A percentile compares a stretch with the other conserved stretches of the same genome.
Evolutionary conservation across 2,113 vertebrate genomes (phyloP).

Genomic region (Hippoglossus stenolepis): DNA sequence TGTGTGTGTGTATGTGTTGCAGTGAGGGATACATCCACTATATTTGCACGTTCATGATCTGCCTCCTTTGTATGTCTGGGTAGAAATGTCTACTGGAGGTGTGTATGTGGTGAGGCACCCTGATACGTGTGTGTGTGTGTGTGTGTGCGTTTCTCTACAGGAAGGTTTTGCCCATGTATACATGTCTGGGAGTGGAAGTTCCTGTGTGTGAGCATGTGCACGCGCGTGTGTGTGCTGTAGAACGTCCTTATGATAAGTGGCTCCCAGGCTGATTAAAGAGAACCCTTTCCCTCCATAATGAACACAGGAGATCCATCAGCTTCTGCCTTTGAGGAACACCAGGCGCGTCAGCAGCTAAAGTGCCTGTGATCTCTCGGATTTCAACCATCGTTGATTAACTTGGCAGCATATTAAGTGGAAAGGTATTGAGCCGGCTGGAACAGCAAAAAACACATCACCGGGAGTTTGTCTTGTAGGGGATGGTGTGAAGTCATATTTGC

Average conservation of each 20-base stretch:
- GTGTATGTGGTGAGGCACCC: slow-evolving; percentile 6
- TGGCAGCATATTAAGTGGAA: slow-evolving; percentile 79
- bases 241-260: slow-evolving; percentile 78
- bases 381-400: slow-evolving; percentile 80
- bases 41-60: no score
- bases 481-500: slow-evolving; percentile 60
- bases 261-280: slow-evolving; percentile 80
- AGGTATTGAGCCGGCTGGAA: slow-evolving; percentile 74
- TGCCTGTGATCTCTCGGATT: slow-evolving; percentile 78
- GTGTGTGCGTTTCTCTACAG: slow-evolving; percentile 1
- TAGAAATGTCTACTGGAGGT: slow-evolving; percentile 17
- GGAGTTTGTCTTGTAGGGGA: slow-evolving; percentile 61
- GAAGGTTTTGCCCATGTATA: background rate
- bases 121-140: slow-evolving; percentile 7
- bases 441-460: slow-evolving; percentile 51
- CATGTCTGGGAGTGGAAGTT: background rate
- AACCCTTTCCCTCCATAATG: slow-evolving; percentile 77
- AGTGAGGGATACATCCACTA: no score
- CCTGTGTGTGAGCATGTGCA: background rate
- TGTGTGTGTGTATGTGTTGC: background rate
- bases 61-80: slow-evolving; percentile 12
- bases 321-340: slow-evolving; percentile 76
- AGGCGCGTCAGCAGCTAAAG: slow-evolving; percentile 75
- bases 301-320: slow-evolving; percentile 80
- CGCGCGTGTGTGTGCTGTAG: slow-evolving; percentile 20